Evolutionary conservation across 2,113 vertebrate genomes (phyloP).

Genomic region (Hemibates koningsi): DNA sequence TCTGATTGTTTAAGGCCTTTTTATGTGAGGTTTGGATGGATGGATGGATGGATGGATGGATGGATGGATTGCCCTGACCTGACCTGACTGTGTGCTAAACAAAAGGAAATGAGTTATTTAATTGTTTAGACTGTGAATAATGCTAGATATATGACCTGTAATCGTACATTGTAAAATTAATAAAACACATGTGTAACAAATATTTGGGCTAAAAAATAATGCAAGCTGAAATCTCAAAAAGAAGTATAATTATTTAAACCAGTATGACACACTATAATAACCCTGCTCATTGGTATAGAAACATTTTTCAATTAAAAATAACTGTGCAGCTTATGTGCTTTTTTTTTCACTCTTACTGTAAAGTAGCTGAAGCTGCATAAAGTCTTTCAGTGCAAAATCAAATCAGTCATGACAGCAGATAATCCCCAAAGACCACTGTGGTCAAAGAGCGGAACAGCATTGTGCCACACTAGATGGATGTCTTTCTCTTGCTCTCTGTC

Average conservation of each 20-base stretch:
- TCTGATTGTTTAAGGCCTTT: not conserved
- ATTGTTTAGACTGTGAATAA: not conserved
- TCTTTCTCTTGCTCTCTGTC: not conserved
- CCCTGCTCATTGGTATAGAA: not conserved
- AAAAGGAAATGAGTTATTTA: not conserved
- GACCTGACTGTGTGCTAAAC: not conserved
- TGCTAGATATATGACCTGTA: not conserved
- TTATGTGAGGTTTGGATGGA: not conserved
- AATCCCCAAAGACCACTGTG: conserved; percentile 37
- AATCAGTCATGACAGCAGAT: conserved; percentile 42
- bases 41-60: not conserved
- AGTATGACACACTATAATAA: not conserved
- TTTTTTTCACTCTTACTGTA: not conserved
- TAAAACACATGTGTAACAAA: not conserved
- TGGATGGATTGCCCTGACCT: not conserved
- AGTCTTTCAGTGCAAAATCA: not conserved
- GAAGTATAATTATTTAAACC: not conserved
- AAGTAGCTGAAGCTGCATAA: not conserved
- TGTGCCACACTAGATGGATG: conserved; percentile 21
- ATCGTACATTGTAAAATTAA: not conserved
- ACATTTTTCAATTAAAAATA: not conserved
- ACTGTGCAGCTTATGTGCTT: not conserved
- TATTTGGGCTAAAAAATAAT: not conserved
- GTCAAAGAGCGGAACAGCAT: conserved; percentile 28
- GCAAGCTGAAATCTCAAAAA: not conserved